These are phyloP conservation scores for Drosophila buzzatii DNA, from an alignment of 2,888 invertebrate genomes.

Conservation along the genomic window DNA sequence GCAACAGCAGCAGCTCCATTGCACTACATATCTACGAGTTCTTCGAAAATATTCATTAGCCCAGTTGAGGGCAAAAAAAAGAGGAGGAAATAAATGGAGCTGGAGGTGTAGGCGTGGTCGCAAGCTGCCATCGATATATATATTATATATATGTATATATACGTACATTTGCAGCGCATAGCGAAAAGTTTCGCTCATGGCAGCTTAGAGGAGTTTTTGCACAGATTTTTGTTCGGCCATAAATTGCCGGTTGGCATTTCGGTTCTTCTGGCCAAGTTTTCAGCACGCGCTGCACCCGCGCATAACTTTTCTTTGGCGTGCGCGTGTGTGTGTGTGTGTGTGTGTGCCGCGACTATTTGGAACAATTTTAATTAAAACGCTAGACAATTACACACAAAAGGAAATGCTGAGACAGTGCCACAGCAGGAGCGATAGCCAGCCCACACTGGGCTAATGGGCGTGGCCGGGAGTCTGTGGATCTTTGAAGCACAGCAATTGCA, in stretches of 20 bases:
- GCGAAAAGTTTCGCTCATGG: constrained; percentile 60
- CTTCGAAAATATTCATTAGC: constrained; percentile 73
- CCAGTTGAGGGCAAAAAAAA: constrained; percentile 17
- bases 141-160: constrained; percentile 2
- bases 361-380: constrained; percentile 79
- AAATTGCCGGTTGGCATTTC: constrained; percentile 66
- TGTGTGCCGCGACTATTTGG: constrained; percentile 64
- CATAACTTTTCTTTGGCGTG: constrained; percentile 50
- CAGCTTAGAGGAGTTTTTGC: constrained; percentile 68
- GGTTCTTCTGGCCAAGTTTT: constrained; percentile 65
- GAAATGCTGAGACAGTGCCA: constrained; percentile 13
- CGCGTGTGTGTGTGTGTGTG: constrained; percentile 8
- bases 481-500: constrained; percentile 51
- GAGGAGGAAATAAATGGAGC: not conserved
- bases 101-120: constrained; percentile 32
- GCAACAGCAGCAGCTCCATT: constrained; percentile 60
- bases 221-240: constrained; percentile 70
- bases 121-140: constrained; percentile 35
- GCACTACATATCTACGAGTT: constrained; percentile 51
- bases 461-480: constrained; percentile 8
- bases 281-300: constrained; percentile 63
- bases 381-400: constrained; percentile 72
- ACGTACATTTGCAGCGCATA: constrained; percentile 8
- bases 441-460: constrained; percentile 1
- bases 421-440: not conserved